Conservation (phyloP, 2,888 invertebrate species). For the Danaus chrysippus region DNA sequence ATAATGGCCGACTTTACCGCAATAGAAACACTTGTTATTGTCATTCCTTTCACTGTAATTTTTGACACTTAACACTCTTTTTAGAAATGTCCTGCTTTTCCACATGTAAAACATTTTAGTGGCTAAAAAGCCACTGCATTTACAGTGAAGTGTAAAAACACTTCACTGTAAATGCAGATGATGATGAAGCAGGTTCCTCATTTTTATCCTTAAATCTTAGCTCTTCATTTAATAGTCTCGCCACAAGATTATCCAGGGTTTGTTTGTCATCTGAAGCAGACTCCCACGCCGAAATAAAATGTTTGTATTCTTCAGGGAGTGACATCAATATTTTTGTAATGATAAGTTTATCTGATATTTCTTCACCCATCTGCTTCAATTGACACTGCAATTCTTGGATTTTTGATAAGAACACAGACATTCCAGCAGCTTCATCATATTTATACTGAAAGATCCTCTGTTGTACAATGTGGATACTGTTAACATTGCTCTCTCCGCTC, state of each 20-base stretch:
- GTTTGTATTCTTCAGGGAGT: conserved; percentile 29
- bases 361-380: conserved; percentile 31
- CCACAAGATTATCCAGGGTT: conserved; percentile 30
- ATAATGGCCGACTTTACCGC: background rate
- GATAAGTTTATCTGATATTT: conserved; percentile 30
- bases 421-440: conserved; percentile 28
- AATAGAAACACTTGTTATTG: too few relatives aligned
- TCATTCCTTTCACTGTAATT: background rate
- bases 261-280: too few relatives aligned
- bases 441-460: too few relatives aligned
- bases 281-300: conserved; percentile 20
- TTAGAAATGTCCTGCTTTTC: too few relatives aligned
- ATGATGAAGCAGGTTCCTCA: background rate
- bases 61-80: too few relatives aligned
- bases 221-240: conserved; percentile 31
- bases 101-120: too few relatives aligned
- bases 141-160: too few relatives aligned
- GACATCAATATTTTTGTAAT: conserved; percentile 39
- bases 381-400: too few relatives aligned
- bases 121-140: too few relatives aligned
- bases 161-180: background rate
- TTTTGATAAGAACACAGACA: conserved; percentile 31
- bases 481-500: conserved; percentile 41
- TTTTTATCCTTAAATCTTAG: conserved; percentile 28
- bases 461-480: conserved; percentile 37